phyloP scores from a whole-genome alignment of 2,113 vertebrate species.

The Elachura formosa region DNA sequence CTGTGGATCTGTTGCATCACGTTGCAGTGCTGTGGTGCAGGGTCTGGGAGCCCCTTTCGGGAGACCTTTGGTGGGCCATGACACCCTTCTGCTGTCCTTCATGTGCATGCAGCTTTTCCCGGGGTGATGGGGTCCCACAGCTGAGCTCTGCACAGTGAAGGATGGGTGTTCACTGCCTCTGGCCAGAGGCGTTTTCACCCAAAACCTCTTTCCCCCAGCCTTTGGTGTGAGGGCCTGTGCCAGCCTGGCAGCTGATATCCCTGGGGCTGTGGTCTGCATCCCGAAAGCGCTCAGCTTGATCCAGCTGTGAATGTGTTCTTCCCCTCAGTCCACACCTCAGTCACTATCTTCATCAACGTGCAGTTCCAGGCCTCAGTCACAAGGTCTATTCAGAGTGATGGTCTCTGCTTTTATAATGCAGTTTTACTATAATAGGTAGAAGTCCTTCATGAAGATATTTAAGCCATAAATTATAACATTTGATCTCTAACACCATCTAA shows the following conservation, averaged over 20 bases:
- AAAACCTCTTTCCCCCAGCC: background rate
- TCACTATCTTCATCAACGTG: background rate
- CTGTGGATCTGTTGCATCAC: background rate
- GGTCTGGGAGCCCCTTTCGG: background rate
- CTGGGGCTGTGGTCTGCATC: background rate
- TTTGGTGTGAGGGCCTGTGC: background rate
- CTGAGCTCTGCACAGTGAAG: background rate
- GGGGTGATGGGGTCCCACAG: background rate
- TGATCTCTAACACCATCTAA: background rate
- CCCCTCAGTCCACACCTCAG: background rate
- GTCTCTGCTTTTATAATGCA: background rate
- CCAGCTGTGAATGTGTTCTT: background rate
- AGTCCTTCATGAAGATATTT: background rate
- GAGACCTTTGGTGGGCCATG: background rate
- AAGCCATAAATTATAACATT: background rate
- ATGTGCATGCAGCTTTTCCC: background rate
- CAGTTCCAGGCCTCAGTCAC: too few relatives aligned
- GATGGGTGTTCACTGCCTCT: background rate
- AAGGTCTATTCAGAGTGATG: background rate
- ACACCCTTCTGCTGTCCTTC: too few relatives aligned
- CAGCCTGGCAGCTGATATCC: background rate
- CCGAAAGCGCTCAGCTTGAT: too few relatives aligned
- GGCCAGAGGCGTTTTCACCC: background rate
- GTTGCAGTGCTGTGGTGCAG: background rate
- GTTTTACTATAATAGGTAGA: background rate